Base-by-base conservation (phyloP, 2,113 vertebrate species). In the Protobothrops flavoviridis region DNA sequence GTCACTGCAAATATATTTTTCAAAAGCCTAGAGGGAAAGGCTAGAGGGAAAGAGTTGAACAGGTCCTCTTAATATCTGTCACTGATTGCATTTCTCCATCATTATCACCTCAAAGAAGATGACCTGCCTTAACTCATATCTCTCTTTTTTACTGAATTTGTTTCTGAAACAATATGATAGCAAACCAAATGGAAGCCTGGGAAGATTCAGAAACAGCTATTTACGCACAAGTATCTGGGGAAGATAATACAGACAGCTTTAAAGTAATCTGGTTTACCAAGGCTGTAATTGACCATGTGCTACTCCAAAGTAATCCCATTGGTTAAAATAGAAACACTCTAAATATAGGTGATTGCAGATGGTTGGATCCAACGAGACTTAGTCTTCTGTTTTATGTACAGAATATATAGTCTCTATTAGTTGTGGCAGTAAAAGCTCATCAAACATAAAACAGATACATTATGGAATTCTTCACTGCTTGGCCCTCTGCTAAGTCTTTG, bases 391-490 rank as follows among this genome's bases (percentile, higher is more conserved):
- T 97, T 97, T 96, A 56, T 96, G 91, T 96, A 94, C 57, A 69
- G 61, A 33, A 61, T 52, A 92, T 56, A 94, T 96, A 89, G 74
- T 45, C 90, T 93, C 1, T 96, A 97, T 97, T 96, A 95, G 93
- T 91, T 95, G 53, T 97, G 97, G 94, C 97, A 96, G 95, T 29
- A 94, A 88, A 94, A 94, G 93, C 61, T 96, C 96, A 96, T 97
- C 96, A 96, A 97, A 97, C 95, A 97, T 97, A 90, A 97, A 96
- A 95, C 96, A 97, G 97, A 97, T 93, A 96, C 94, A 93, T 95
- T 94, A 52, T 92, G 92, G 93, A 95, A 96, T 96, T 95, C 94
- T 96, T 95, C 96, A 53, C 93, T 90, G 43, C 88, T 95, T 92
- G 90, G 93, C 93, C 95, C 94, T 94, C 94, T 95, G 96, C 96